phyloP scores from a whole-genome alignment of 1,140 invertebrate genomes.

The Drosophila punjabiensis region DNA sequence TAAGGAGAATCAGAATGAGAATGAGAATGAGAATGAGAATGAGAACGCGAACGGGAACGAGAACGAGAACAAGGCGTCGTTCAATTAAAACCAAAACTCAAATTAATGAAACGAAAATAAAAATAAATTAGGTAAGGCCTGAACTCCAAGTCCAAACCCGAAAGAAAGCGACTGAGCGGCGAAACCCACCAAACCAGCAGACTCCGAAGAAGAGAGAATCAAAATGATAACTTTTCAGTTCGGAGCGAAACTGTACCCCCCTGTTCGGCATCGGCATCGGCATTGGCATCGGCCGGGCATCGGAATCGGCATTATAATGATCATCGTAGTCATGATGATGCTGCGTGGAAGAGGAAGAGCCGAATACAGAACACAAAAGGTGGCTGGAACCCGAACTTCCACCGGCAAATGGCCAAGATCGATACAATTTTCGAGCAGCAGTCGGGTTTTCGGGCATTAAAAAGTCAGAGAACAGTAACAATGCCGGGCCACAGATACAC shows the following conservation, averaged over 20 bases:
- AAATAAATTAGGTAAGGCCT: slow-evolving; percentile 71
- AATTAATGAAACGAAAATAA: slow-evolving; percentile 82
- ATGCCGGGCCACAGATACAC: slow-evolving; percentile 67
- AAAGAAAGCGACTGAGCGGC: slow-evolving; percentile 63
- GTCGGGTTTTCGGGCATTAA: slow-evolving; percentile 76
- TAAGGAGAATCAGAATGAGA: slow-evolving; percentile 44
- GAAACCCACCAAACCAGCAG: slow-evolving; percentile 59
- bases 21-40: no score
- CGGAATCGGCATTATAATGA: slow-evolving; percentile 48
- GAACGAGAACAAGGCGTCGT: slow-evolving; percentile 19
- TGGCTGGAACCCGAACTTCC: slow-evolving; percentile 54
- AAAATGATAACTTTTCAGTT: slow-evolving; percentile 82
- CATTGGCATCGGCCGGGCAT: slow-evolving; percentile 24
- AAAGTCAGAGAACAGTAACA: slow-evolving; percentile 81
- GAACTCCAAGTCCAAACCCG: slow-evolving; percentile 37
- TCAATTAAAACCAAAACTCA: slow-evolving; percentile 67
- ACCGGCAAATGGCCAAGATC: slow-evolving; percentile 62
- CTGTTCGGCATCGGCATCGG: slow-evolving; percentile 51
- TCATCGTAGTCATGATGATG: slow-evolving; percentile 62
- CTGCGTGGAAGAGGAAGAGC: slow-evolving; percentile 62
- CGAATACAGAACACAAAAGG: slow-evolving; percentile 72
- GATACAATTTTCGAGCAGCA: slow-evolving; percentile 70
- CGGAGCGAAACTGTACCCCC: slow-evolving; percentile 81
- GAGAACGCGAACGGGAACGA: not conserved
- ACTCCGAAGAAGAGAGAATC: slow-evolving; percentile 52